These are phyloP conservation scores for Enteromius anoplus DNA, from an alignment of 2,797 vertebrate species.

Conservation along the genomic window DNA sequence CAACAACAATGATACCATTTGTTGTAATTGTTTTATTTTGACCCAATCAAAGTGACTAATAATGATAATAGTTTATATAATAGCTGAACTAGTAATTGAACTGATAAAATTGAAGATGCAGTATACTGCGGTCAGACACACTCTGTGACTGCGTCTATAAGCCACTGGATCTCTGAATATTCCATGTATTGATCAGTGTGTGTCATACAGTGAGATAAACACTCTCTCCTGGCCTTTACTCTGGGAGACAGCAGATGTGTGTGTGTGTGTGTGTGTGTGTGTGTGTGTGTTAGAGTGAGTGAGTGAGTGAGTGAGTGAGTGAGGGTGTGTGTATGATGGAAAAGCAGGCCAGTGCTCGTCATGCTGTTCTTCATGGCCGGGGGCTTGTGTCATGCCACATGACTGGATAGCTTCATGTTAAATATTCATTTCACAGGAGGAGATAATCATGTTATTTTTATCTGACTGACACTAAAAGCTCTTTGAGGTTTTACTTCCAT, in stretches of 20 bases:
- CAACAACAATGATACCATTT: too few species aligned
- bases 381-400: conserved; percentile 67
- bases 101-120: not conserved
- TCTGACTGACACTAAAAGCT: conserved; percentile 42
- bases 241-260: not conserved
- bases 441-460: conserved; percentile 65
- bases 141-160: not conserved
- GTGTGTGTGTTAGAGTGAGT: conserved; percentile 17
- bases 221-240: not conserved
- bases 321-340: conserved; percentile 55
- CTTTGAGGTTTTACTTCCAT: not conserved
- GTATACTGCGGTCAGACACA: not conserved
- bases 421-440: conserved; percentile 66
- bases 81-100: too few species aligned
- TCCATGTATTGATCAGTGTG: conserved; percentile 17
- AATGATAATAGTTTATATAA: too few species aligned
- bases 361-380: conserved; percentile 66
- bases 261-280: conserved; percentile 4
- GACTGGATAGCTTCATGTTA: conserved; percentile 70
- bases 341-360: conserved; percentile 70
- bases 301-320: too few species aligned
- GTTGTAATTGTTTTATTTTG: not conserved
- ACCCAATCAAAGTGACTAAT: not conserved
- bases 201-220: conserved; percentile 17
- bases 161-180: conserved; percentile 26